Evolutionary conservation across 1,140 invertebrate species (phyloP).

Genomic region (Hormaphis cornu): DNA sequence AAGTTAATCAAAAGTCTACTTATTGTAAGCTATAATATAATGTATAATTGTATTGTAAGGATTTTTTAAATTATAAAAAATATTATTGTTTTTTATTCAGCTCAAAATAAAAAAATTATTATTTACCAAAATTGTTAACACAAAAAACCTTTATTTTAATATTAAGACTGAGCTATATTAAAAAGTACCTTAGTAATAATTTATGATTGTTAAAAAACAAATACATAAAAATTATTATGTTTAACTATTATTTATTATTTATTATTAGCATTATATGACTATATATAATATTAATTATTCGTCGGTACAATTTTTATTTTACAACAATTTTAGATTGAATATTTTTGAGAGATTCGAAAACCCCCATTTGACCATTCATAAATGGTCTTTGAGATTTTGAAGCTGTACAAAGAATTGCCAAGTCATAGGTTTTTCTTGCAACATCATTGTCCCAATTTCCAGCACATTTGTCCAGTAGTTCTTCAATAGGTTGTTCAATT

Average conservation of each 20-base stretch:
- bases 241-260: not conserved
- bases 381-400: conserved; percentile 1
- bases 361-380: conserved; percentile 9
- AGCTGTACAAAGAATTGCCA: conserved; percentile 31
- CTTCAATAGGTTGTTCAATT: conserved; percentile 38
- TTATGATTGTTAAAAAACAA: too few relatives aligned
- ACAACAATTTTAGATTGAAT: not conserved
- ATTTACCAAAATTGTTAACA: not conserved
- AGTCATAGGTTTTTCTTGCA: conserved; percentile 32
- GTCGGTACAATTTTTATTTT: not conserved
- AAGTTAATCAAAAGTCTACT: too few relatives aligned
- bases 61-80: not conserved
- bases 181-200: not conserved
- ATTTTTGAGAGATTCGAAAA: conserved; percentile 11
- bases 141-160: not conserved
- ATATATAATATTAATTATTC: not conserved
- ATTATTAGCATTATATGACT: not conserved
- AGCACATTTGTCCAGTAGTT: conserved; percentile 38
- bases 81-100: not conserved
- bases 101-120: not conserved
- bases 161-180: not conserved
- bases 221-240: not conserved
- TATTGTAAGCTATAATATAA: too few relatives aligned
- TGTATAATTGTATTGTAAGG: not conserved
- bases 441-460: conserved; percentile 35